Conservation (phyloP, 2,888 invertebrate species). For the Andrena flavipes region DNA sequence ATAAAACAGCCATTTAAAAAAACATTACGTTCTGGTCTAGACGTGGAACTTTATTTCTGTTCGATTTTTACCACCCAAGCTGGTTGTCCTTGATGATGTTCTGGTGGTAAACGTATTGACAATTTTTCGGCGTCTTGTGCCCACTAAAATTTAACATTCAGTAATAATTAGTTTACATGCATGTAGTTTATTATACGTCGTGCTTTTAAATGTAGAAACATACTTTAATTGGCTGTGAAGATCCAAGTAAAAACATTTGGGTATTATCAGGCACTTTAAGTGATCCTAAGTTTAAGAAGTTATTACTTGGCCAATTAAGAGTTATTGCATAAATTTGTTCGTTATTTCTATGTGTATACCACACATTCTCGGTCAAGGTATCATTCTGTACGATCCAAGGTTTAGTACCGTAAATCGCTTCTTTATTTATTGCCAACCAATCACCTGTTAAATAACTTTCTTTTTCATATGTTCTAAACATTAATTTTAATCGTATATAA, state of each 20-base stretch:
- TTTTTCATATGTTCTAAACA: neutral
- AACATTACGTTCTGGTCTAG: neutral
- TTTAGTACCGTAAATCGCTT: slow-evolving; percentile 92
- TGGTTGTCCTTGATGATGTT: slow-evolving; percentile 75
- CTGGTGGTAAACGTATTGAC: slow-evolving; percentile 72
- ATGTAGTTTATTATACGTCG: neutral
- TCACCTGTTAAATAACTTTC: slow-evolving; percentile 71
- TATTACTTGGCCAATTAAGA: slow-evolving; percentile 89
- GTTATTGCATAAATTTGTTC: slow-evolving; percentile 88
- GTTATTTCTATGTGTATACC: slow-evolving; percentile 88
- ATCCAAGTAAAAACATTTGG: slow-evolving; percentile 86
- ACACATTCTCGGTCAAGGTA: slow-evolving; percentile 89
- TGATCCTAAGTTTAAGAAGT: slow-evolving; percentile 85
- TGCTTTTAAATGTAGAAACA: slow-evolving; percentile 5
- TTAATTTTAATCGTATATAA: slow-evolving; percentile 5
- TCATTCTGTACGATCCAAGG: slow-evolving; percentile 95
- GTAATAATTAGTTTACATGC: slow-evolving; percentile 1
- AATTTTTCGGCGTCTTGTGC: slow-evolving; percentile 42
- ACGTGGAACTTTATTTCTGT: slow-evolving; percentile 7
- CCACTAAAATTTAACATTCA: slow-evolving; percentile 72
- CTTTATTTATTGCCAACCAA: slow-evolving; percentile 94
- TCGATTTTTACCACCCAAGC: slow-evolving; percentile 78
- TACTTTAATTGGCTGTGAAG: slow-evolving; percentile 45
- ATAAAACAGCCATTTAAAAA: slow-evolving; percentile 34
- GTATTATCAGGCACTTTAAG: slow-evolving; percentile 15